A percentile compares a stretch with the other conserved stretches of the same genome.
Evolutionary conservation across 2,797 vertebrate species (phyloP).

Genomic region (Dallia pectoralis): DNA sequence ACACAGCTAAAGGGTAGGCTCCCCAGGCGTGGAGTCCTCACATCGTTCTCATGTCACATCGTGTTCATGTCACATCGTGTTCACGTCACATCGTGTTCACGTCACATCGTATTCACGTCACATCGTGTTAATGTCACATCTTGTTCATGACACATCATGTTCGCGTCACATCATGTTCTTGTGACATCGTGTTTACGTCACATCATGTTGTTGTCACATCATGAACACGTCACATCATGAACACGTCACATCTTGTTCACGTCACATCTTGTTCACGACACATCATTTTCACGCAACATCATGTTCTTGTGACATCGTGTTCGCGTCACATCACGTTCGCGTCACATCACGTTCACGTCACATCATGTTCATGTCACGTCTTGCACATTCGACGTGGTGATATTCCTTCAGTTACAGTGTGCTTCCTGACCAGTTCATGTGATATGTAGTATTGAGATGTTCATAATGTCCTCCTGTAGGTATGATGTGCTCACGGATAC

Average conservation of each 20-base stretch:
- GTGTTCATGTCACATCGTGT: neutral
- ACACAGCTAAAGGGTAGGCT: slow-evolving; percentile 86
- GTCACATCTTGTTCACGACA: neutral
- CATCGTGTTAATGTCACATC: neutral
- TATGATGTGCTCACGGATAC: slow-evolving; percentile 73
- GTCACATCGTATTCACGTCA: too few relatives aligned
- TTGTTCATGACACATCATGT: neutral
- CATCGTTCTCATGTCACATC: too few relatives aligned
- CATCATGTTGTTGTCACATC: neutral
- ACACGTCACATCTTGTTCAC: neutral
- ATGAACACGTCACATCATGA: neutral
- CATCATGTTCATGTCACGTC: neutral
- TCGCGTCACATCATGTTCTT: neutral
- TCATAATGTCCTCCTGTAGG: slow-evolving; percentile 36
- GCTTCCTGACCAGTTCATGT: neutral
- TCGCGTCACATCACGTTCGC: neutral
- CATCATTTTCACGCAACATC: neutral
- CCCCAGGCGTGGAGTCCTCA: too few relatives aligned
- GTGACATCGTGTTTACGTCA: neutral
- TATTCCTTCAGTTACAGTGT: neutral
- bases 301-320: neutral
- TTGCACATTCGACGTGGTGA: neutral
- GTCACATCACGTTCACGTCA: neutral
- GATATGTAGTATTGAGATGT: neutral
- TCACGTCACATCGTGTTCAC: neutral